These are phyloP conservation scores for Vulpes lagopus DNA, from an alignment of 2,113 vertebrate species.

Conservation along the genomic window DNA sequence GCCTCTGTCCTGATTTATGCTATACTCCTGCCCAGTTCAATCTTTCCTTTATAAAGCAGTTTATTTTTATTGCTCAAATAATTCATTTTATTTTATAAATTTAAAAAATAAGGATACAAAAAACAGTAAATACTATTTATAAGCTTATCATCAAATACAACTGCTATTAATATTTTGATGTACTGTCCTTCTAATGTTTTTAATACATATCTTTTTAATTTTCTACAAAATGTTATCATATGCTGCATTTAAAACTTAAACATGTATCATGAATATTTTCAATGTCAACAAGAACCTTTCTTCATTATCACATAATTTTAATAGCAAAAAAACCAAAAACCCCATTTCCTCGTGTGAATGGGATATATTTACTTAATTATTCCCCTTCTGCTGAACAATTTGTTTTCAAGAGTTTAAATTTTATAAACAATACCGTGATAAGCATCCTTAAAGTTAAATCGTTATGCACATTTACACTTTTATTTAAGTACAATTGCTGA, in stretches of 20 bases:
- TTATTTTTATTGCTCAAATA: not conserved
- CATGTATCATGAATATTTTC: not conserved
- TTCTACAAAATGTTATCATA: not conserved
- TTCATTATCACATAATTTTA: not conserved
- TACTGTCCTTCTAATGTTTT: not conserved
- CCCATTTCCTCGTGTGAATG: not conserved
- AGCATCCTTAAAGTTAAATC: slow-evolving; percentile 44
- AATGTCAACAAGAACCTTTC: not conserved
- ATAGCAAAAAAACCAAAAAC: not conserved
- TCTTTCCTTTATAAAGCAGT: not conserved
- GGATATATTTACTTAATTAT: not conserved
- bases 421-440: slow-evolving; percentile 45
- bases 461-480: not conserved
- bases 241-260: slow-evolving; percentile 55
- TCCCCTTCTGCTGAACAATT: not conserved
- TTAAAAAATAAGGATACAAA: slow-evolving; percentile 9
- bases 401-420: slow-evolving; percentile 35
- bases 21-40: not conserved
- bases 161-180: not conserved
- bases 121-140: not conserved
- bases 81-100: slow-evolving; percentile 41
- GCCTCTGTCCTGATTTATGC: not conserved
- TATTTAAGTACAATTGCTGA: not conserved
- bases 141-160: not conserved
- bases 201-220: not conserved